phyloP scores from a whole-genome alignment of 2,797 vertebrate genomes.

The Oreochromis grahami region DNA sequence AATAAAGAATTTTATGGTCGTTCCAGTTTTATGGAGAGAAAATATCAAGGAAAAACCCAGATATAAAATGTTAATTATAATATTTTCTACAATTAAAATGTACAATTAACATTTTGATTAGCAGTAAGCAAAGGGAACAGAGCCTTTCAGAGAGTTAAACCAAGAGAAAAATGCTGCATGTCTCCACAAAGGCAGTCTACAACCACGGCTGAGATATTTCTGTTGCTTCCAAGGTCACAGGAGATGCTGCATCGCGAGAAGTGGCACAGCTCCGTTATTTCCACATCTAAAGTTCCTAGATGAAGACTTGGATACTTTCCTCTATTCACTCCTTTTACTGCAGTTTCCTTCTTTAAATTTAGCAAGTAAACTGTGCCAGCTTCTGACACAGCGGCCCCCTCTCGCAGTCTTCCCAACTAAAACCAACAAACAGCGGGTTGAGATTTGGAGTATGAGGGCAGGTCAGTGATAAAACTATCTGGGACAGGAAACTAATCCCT shows the following conservation, averaged over 20 bases:
- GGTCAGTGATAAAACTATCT: slow-evolving; percentile 1
- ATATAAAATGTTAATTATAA: not conserved
- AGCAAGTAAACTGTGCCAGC: slow-evolving; percentile 23
- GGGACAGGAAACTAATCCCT: slow-evolving; percentile 18
- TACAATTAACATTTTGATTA: not conserved
- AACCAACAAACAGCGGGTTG: slow-evolving; percentile 15
- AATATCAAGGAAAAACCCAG: fast-evolving
- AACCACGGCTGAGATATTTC: not conserved
- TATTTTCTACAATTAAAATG: not conserved
- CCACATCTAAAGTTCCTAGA: not conserved
- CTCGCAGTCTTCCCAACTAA: not conserved
- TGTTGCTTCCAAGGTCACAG: not conserved
- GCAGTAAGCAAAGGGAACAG: not conserved
- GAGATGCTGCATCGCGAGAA: not conserved
- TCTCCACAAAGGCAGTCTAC: not conserved
- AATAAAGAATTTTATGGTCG: not conserved
- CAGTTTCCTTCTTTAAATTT: slow-evolving; percentile 19
- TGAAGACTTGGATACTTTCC: not conserved
- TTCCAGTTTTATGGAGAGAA: not conserved
- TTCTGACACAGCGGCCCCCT: slow-evolving; percentile 1
- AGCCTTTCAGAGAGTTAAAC: not conserved
- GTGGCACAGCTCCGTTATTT: not conserved
- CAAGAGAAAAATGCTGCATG: not conserved
- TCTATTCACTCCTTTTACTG: not conserved
- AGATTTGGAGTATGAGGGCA: not conserved